Evolutionary conservation across 2,888 invertebrate species (phyloP).

Genomic region (Platycheirus rosarum): DNA sequence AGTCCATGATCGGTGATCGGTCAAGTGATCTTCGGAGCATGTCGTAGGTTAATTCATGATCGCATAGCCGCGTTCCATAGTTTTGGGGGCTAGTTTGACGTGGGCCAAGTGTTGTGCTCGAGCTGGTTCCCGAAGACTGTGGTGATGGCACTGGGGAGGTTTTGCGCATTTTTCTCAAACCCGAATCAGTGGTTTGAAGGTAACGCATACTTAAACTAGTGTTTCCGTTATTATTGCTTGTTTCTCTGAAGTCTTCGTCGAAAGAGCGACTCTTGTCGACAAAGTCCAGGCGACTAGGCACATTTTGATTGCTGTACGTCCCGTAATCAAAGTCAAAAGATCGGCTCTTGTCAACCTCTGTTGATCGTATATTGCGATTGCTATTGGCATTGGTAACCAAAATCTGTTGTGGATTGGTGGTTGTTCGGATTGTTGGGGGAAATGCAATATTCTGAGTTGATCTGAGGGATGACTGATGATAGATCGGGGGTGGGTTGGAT

Average conservation of each 20-base stretch:
- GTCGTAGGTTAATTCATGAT: slow-evolving; percentile 82
- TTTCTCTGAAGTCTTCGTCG: slow-evolving; percentile 81
- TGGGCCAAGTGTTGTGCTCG: slow-evolving; percentile 65
- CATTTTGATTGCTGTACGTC: slow-evolving; percentile 79
- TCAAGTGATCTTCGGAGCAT: slow-evolving; percentile 80
- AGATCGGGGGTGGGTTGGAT: slow-evolving; percentile 70
- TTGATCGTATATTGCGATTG: slow-evolving; percentile 60
- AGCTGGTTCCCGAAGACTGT: slow-evolving; percentile 77
- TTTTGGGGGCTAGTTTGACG: slow-evolving; percentile 81
- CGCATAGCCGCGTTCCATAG: slow-evolving; percentile 82
- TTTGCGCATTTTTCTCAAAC: slow-evolving; percentile 75
- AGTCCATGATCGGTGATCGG: slow-evolving; percentile 82
- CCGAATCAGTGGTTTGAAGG: slow-evolving; percentile 75
- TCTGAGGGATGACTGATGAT: slow-evolving; percentile 76
- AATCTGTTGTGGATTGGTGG: slow-evolving; percentile 76
- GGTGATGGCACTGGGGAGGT: slow-evolving; percentile 79
- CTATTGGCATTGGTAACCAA: slow-evolving; percentile 74
- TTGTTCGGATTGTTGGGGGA: slow-evolving; percentile 79
- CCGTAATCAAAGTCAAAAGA: slow-evolving; percentile 82
- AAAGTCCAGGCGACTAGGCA: slow-evolving; percentile 79
- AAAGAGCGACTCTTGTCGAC: slow-evolving; percentile 81
- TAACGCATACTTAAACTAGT: slow-evolving; percentile 76
- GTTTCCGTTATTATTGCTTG: slow-evolving; percentile 77
- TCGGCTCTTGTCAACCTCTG: slow-evolving; percentile 81
- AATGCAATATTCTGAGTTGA: slow-evolving; percentile 76